Percentiles rank a stretch among this genome's conserved stretches.
phyloP scores from a whole-genome alignment of 2,888 invertebrate species.

The Cancer borealis region DNA sequence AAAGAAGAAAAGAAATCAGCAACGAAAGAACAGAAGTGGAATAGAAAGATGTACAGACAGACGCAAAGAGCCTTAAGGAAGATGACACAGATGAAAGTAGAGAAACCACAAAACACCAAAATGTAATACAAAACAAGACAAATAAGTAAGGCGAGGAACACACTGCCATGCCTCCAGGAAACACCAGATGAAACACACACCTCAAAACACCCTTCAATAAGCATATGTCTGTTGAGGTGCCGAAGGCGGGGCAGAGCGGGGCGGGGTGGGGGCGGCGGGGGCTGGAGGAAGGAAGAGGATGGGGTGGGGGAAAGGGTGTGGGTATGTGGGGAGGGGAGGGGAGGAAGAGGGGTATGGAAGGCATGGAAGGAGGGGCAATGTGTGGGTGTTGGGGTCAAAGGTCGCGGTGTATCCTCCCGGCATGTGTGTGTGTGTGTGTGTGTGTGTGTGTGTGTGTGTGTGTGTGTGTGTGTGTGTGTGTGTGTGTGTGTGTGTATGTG shows the following conservation, averaged over 20 bases:
- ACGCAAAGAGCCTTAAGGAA: neutral
- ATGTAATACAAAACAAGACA: neutral
- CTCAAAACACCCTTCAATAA: neutral
- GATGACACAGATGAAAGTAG: neutral
- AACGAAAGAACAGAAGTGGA: neutral
- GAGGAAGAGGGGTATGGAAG: neutral
- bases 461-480: slow-evolving; percentile 20
- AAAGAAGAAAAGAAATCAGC: neutral
- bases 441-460: slow-evolving; percentile 15
- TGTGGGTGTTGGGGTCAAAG: slow-evolving; percentile 10
- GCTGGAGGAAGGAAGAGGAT: neutral
- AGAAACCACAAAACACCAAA: neutral
- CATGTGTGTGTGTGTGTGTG: slow-evolving; percentile 12
- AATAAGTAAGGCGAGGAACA: slow-evolving; percentile 7
- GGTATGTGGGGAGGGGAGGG: neutral
- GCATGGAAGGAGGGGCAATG: neutral
- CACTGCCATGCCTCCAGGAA: neutral
- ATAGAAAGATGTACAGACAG: neutral
- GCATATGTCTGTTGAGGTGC: neutral
- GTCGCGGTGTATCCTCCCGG: neutral
- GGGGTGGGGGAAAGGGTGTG: neutral
- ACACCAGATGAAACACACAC: slow-evolving; percentile 3
- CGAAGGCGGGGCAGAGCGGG: neutral
- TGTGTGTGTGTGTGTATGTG: neutral
- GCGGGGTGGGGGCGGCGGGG: neutral